Base-by-base conservation (phyloP, 2,888 invertebrate species). In the Sipunculus nudus region DNA sequence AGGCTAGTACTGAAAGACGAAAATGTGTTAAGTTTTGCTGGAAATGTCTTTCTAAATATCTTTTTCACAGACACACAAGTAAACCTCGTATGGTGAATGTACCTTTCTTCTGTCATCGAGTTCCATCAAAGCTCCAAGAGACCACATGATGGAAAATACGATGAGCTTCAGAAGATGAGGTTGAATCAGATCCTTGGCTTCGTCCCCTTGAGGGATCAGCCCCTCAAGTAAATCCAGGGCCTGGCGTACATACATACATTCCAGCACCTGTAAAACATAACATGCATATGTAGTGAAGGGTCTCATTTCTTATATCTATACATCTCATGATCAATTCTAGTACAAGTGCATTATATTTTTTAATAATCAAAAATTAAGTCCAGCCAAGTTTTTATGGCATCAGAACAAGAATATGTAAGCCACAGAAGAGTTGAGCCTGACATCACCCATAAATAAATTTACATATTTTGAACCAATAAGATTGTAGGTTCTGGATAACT, bases 61-160 rank as follows among this genome's bases (percentile, higher is more conserved):
- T n/a, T n/a, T n/a, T n/a, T n/a, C n/a, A n/a, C n/a, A n/a, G n/a
- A n/a, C n/a, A n/a, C n/a, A n/a, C n/a, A n/a, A n/a, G n/a, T n/a
- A n/a, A n/a, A n/a, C n/a, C n/a, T n/a, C n/a, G n/a, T n/a, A n/a
- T n/a, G n/a, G n/a, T n/a, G n/a, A n/a, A n/a, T n/a, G n/a, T 78
- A 91, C 91, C 81, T 92, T 92, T 39, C 86, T 76, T 76, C 96
- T 88, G 84, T 96, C 96, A 1, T 87, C 86, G 8, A 90, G 89
- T 82, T 94, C 96, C 31, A 97, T 85, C 65, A 96, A 88, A 0
- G 94, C 93, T 25, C 97, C 97, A 69, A 95, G 88, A 8, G 94
- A 91, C 96, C 97, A 97, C 73, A 93, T 88, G 56, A 96, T 83
- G 31, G 92, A 87, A 80, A 97, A 97, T 3, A 94, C 89, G 78